Base-by-base conservation (phyloP, 2,113 vertebrate genomes). In the Aphyosemion australe region DNA sequence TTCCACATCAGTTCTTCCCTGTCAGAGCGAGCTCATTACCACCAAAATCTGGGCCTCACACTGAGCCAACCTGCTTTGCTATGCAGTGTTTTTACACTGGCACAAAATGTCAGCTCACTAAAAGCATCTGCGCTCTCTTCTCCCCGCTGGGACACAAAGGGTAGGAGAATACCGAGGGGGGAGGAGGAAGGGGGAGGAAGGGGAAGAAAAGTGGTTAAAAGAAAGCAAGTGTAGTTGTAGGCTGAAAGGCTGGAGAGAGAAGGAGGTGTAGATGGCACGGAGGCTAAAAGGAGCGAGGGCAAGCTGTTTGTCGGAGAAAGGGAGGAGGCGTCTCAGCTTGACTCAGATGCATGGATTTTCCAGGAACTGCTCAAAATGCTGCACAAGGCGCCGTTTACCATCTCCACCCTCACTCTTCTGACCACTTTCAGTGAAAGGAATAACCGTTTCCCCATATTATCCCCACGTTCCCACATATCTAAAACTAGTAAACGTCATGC, bases 21-120 rank as follows among this genome's bases (percentile, higher is more conserved):
- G 89, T 90, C 84, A 84, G 84, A 80, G 65, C 11, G 61, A 85
- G 89, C 87, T 90, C 87, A 88, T 89, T 89, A 88, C 82, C 15
- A 80, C 72, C 80, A 80, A 78, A 76, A 74, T 82, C 70, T 58
- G 71, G 87, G 85, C 78, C 78, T 83, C 89, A 88, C 83, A 88
- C 89, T 87, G 89, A 89, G 87, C 76, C 85, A 77, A 84, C 85
- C 85, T 89, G 88, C 88, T 88, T 84, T 76, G 71, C 83, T 83
- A 85, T 88, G 87, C 89, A 82, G 78, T 76, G 84, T 84, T 90
- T 87, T 85, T 76, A 75, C 70, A 64, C 74, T 66, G 80, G 78
- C 86, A 80, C 84, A 82, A 88, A 90, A 89, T 88, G 87, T 89
- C 86, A 90, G 79, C 78, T 63, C 45, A 2, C 85, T 91, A 83